These are phyloP conservation scores for Pelochelys cantorii DNA, from an alignment of 2,797 vertebrate genomes.

Conservation along the genomic window DNA sequence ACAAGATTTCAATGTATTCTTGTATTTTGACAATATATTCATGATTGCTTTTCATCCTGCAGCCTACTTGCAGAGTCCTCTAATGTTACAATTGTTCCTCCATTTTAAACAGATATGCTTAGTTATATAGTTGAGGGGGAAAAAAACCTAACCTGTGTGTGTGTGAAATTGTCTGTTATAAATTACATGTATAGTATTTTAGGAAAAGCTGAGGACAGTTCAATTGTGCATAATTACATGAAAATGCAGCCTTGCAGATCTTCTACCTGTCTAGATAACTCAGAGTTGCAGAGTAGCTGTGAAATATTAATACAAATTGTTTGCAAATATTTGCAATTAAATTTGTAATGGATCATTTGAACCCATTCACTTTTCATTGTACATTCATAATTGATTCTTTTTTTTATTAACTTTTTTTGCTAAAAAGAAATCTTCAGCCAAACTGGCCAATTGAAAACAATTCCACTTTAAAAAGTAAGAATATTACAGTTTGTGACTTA, in stretches of 20 bases:
- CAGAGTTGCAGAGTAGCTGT: rapidly evolving
- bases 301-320: background rate
- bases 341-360: background rate
- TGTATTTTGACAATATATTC: background rate
- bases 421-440: background rate
- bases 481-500: background rate
- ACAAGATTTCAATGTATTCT: background rate
- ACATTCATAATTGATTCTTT: background rate
- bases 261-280: background rate
- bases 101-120: background rate
- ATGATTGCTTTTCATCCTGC: background rate
- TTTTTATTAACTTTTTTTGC: rapidly evolving
- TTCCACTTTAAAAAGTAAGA: background rate
- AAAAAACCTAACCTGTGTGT: rapidly evolving
- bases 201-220: background rate
- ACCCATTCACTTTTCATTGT: rapidly evolving
- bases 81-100: background rate
- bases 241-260: rapidly evolving
- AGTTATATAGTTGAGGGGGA: background rate
- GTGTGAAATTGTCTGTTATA: background rate
- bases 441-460: background rate
- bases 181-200: background rate
- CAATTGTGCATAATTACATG: background rate
- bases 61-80: background rate
- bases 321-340: background rate